phyloP scores from a whole-genome alignment of 2,888 invertebrate species.

The Plebejus argus region DNA sequence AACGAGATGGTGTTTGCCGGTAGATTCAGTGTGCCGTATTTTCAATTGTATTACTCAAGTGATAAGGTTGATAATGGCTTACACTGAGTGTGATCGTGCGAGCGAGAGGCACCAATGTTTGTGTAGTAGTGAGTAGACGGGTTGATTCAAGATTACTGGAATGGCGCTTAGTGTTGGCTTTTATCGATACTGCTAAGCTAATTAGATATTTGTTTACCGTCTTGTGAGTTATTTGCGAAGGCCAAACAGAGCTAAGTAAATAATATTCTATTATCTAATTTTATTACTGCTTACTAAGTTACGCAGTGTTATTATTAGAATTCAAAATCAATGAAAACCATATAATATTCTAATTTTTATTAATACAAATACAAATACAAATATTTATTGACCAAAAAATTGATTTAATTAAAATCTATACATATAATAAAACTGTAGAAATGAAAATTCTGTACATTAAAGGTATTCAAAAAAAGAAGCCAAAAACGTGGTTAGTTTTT shows the following conservation, averaged over 20 bases:
- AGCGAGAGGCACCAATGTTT: slow-evolving; percentile 49
- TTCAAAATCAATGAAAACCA: too few species aligned
- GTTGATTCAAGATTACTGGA: slow-evolving; percentile 72
- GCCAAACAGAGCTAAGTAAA: neutral
- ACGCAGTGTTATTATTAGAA: too few species aligned
- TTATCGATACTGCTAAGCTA: slow-evolving; percentile 43
- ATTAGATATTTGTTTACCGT: slow-evolving; percentile 29
- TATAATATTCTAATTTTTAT: too few species aligned
- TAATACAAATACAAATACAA: too few species aligned
- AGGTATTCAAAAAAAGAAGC: too few species aligned
- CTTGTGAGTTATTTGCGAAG: slow-evolving; percentile 4
- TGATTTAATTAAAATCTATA: too few species aligned
- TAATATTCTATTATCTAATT: neutral
- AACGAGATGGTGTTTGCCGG: slow-evolving; percentile 33
- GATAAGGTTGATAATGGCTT: neutral
- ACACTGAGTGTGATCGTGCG: slow-evolving; percentile 29
- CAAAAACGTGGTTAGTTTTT: too few species aligned
- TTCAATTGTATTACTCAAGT: neutral
- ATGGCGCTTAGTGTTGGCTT: slow-evolving; percentile 61
- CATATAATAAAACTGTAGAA: too few species aligned
- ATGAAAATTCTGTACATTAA: too few species aligned
- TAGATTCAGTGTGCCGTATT: neutral
- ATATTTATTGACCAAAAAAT: too few species aligned
- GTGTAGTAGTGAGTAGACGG: slow-evolving; percentile 70
- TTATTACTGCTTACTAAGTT: too few species aligned